A percentile compares a stretch with the other conserved stretches of the same genome.
Conservation (phyloP, 2,113 vertebrate species). For the Esox niger region DNA sequence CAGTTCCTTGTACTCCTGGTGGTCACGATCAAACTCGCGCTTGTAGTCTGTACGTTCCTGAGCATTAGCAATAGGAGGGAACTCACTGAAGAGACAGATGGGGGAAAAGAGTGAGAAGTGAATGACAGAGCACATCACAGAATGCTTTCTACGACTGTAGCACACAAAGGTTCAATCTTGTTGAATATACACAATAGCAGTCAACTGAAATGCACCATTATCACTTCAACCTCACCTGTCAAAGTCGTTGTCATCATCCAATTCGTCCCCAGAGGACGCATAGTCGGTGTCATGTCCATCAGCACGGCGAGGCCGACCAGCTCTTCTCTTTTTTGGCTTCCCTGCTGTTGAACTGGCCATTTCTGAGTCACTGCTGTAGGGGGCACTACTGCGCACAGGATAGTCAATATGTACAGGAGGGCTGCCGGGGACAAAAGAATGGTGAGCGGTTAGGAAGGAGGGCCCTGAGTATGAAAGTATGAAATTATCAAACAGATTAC, state of each 20-base stretch:
- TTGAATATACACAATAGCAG: not conserved
- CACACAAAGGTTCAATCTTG: not conserved
- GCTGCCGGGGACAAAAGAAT: slow-evolving; percentile 23
- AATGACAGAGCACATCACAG: not conserved
- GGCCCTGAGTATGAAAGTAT: not conserved
- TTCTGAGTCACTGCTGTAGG: slow-evolving; percentile 66
- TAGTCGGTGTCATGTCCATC: slow-evolving; percentile 77
- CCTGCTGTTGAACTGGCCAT: slow-evolving; percentile 51
- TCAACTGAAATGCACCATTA: not conserved
- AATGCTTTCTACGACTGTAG: not conserved
- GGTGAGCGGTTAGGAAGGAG: not conserved
- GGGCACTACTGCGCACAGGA: slow-evolving; percentile 37
- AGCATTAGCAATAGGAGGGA: slow-evolving; percentile 66
- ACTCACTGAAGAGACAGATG: slow-evolving; percentile 63
- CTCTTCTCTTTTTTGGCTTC: slow-evolving; percentile 62
- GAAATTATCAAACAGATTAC: not conserved
- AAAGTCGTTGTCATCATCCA: slow-evolving; percentile 83
- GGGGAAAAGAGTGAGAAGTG: not conserved
- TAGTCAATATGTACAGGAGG: slow-evolving; percentile 13
- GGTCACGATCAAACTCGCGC: slow-evolving; percentile 74
- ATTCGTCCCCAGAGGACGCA: slow-evolving; percentile 85
- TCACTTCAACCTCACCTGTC: slow-evolving; percentile 63
- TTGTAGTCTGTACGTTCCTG: slow-evolving; percentile 72
- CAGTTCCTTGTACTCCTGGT: slow-evolving; percentile 77
- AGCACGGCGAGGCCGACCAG: slow-evolving; percentile 42